Evolutionary conservation across 2,888 invertebrate genomes (phyloP).

Genomic region (Diaphora mendica): DNA sequence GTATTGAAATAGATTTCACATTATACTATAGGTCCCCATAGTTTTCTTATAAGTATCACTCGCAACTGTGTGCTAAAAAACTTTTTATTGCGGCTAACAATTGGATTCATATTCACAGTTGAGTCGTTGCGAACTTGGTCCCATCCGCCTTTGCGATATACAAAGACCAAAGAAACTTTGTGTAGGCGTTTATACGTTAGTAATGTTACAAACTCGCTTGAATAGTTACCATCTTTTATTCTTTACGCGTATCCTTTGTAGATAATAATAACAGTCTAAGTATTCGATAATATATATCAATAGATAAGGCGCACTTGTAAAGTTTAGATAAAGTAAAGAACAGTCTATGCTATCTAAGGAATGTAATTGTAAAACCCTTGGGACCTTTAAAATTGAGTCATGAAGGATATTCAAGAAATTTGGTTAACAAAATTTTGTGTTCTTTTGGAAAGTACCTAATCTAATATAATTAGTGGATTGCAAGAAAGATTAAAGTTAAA

Average conservation of each 20-base stretch:
- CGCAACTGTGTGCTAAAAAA: constrained; percentile 58
- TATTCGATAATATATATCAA: constrained; percentile 33
- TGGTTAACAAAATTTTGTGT: not conserved
- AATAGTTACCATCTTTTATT: constrained; percentile 42
- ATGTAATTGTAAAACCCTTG: not conserved
- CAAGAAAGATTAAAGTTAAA: not conserved
- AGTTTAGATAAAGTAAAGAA: not conserved
- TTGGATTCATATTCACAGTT: constrained; percentile 74
- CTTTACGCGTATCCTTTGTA: constrained; percentile 40
- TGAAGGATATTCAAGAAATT: not conserved
- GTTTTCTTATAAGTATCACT: constrained; percentile 13
- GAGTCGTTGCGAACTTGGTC: constrained; percentile 62
- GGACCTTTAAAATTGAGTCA: not conserved
- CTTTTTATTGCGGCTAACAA: constrained; percentile 77
- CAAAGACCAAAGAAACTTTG: constrained; percentile 46
- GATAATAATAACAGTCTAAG: constrained; percentile 41
- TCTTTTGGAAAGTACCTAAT: not conserved
- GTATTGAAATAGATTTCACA: constrained; percentile 3
- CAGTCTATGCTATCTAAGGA: not conserved
- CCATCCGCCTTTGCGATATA: constrained; percentile 50
- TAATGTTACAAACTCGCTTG: constrained; percentile 46
- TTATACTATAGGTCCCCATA: constrained; percentile 3
- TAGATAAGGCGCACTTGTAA: constrained; percentile 28
- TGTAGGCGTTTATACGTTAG: constrained; percentile 48
- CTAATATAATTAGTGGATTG: not conserved